phyloP scores from a whole-genome alignment of 2,113 vertebrate species.

The Emydocephalus ijimae region DNA sequence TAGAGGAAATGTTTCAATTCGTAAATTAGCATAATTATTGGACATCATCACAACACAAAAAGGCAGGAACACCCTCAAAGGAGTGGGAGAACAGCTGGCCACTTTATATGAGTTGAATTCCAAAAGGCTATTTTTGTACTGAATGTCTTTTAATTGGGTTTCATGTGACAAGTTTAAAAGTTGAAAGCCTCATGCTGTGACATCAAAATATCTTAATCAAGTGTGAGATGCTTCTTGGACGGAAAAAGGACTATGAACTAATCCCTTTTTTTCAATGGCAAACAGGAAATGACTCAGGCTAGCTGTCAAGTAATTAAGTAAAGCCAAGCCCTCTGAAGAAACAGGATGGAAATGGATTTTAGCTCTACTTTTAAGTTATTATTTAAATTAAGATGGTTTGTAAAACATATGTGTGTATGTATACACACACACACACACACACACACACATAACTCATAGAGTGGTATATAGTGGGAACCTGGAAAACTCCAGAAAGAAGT shows the following conservation, averaged over 20 bases:
- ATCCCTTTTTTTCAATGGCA: slow-evolving; percentile 17
- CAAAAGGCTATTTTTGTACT: slow-evolving; percentile 4
- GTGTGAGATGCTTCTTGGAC: background rate
- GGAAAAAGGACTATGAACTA: slow-evolving; percentile 1
- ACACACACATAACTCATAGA: no score
- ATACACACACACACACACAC: no score
- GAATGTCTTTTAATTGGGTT: background rate
- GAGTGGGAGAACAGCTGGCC: background rate
- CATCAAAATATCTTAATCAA: background rate
- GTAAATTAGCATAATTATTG: background rate
- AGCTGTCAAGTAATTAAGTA: background rate
- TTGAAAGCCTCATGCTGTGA: background rate
- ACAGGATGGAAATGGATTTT: background rate
- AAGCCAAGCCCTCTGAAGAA: slow-evolving; percentile 4
- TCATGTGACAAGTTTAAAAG: background rate
- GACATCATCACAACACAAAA: background rate
- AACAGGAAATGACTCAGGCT: slow-evolving; percentile 33
- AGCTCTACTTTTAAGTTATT: fast-evolving
- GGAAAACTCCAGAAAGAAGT: slow-evolving; percentile 1
- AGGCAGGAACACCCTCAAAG: background rate
- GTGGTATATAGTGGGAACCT: fast-evolving
- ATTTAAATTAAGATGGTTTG: background rate
- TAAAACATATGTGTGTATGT: background rate
- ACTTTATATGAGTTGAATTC: background rate
- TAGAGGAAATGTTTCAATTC: background rate